Conservation (phyloP, 2,888 invertebrate species). For the Protula sp. region DNA sequence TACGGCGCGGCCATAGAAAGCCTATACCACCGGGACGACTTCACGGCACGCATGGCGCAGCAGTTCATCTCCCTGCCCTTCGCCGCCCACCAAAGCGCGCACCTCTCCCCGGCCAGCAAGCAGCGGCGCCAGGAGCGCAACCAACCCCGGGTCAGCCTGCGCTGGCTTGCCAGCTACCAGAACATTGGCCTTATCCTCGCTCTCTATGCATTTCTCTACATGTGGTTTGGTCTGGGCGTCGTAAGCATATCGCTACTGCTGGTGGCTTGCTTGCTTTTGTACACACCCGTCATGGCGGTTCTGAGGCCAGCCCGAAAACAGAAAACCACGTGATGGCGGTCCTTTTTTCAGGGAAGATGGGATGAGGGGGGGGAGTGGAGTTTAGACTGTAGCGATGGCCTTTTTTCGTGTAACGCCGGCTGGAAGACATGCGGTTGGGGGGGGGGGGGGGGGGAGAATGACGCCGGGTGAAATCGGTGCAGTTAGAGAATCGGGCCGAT, state of each 20-base stretch:
- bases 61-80: background rate
- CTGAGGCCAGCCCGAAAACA: too few relatives aligned
- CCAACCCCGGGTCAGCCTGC: conserved; percentile 42
- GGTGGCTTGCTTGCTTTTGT: background rate
- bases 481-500: too few relatives aligned
- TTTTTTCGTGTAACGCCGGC: too few relatives aligned
- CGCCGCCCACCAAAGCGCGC: background rate
- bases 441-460: too few relatives aligned
- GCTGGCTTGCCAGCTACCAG: conserved; percentile 64
- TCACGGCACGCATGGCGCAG: background rate
- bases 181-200: conserved; percentile 60
- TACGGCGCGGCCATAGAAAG: too few relatives aligned
- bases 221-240: background rate
- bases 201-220: conserved; percentile 45
- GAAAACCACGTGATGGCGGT: too few relatives aligned
- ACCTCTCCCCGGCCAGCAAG: background rate
- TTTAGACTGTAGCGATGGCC: too few relatives aligned
- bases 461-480: too few relatives aligned
- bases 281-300: background rate
- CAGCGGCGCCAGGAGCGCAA: background rate
- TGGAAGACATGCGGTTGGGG: too few relatives aligned
- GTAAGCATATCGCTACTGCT: background rate
- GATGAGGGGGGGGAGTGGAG: too few relatives aligned
- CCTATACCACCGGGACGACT: background rate
- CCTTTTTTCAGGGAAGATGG: too few relatives aligned